Evolutionary conservation across 2,888 invertebrate species (phyloP).

Genomic region (Drosophila gaucha): DNA sequence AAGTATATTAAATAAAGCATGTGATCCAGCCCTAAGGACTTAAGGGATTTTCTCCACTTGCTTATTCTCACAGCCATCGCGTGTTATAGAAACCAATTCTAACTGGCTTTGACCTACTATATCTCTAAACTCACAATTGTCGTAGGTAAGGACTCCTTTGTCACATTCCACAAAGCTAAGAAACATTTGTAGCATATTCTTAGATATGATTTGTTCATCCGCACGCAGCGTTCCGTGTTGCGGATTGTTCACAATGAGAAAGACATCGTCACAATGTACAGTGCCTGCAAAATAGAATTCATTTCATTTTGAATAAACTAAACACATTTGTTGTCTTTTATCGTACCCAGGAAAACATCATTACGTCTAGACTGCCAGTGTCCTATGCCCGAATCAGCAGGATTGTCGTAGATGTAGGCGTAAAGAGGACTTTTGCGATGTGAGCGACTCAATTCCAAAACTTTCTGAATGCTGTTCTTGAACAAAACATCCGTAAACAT

Average conservation of each 20-base stretch:
- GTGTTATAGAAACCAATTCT: conserved; percentile 1
- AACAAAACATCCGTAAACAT: conserved; percentile 89
- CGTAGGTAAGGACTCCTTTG: neutral
- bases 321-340: too few relatives aligned
- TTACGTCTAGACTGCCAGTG: conserved; percentile 86
- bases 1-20: neutral
- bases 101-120: neutral
- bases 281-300: neutral
- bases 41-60: neutral
- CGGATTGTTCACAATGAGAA: neutral
- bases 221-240: neutral
- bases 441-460: conserved; percentile 87
- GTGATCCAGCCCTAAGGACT: neutral
- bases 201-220: conserved; percentile 10
- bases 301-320: neutral
- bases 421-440: conserved; percentile 87
- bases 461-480: conserved; percentile 86
- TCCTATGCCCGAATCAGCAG: conserved; percentile 87
- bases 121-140: neutral
- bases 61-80: neutral
- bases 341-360: conserved; percentile 85
- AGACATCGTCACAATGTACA: neutral
- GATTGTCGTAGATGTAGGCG: conserved; percentile 86
- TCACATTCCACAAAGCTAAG: neutral
- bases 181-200: neutral